Percentiles rank a stretch among this genome's conserved stretches.
These are phyloP conservation scores for Phylloscopus trochiloides DNA, from an alignment of 2,113 vertebrate genomes.

Conservation along the genomic window DNA sequence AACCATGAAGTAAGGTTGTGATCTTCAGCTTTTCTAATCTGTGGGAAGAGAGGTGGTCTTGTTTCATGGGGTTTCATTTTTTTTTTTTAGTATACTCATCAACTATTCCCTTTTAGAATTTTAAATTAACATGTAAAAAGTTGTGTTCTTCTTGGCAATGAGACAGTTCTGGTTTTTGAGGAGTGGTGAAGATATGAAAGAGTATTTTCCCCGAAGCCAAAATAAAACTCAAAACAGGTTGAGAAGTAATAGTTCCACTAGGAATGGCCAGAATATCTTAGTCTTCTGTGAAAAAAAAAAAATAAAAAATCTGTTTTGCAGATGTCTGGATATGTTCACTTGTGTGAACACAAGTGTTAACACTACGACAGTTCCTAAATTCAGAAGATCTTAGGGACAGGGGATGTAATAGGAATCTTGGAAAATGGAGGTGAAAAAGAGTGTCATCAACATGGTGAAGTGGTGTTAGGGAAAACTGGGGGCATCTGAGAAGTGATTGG, in stretches of 20 bases:
- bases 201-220: neutral
- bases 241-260: neutral
- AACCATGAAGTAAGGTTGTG: neutral
- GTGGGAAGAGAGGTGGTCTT: neutral
- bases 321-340: neutral
- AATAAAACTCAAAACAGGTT: neutral
- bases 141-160: neutral
- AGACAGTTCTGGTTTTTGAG: neutral
- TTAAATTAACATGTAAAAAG: neutral
- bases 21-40: neutral
- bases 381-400: neutral
- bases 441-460: neutral
- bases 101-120: neutral
- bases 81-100: neutral
- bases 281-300: neutral
- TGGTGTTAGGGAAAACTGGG: neutral
- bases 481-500: neutral
- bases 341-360: neutral
- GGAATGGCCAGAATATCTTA: neutral
- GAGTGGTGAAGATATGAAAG: neutral
- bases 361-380: neutral
- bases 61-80: neutral
- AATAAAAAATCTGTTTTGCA: neutral
- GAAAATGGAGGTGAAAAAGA: neutral
- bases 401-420: neutral